Percentiles rank a stretch among this genome's conserved stretches.
These are phyloP conservation scores for Numida meleagris DNA, from an alignment of 2,113 vertebrate species.

Conservation along the genomic window DNA sequence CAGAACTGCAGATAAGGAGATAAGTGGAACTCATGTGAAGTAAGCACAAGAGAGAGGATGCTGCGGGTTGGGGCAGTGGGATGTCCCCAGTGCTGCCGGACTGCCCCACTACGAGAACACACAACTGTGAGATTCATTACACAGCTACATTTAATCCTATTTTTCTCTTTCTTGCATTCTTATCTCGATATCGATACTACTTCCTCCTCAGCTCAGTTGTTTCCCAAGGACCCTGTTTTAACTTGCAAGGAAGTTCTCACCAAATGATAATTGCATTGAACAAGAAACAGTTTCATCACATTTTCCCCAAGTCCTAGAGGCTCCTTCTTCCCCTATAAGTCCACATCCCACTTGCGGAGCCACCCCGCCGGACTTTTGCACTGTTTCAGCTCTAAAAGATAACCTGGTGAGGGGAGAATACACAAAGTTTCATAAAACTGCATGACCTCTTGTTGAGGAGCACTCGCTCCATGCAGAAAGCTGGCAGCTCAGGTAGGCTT, in stretches of 20 bases:
- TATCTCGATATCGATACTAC: background rate
- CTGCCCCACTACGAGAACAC: background rate
- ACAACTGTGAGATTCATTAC: background rate
- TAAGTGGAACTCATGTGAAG: rapidly evolving
- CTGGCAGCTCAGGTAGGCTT: slow-evolving; percentile 15
- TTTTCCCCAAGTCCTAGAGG: background rate
- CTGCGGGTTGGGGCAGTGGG: too few species aligned
- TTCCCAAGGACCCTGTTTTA: background rate
- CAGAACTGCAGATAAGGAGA: background rate
- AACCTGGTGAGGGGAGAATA: background rate
- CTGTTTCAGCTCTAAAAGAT: background rate
- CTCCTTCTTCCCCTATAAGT: background rate
- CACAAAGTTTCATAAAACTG: background rate
- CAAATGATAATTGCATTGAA: background rate
- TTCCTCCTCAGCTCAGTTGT: background rate
- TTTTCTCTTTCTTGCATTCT: background rate
- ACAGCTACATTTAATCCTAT: background rate
- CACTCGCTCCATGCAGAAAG: background rate
- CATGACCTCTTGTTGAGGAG: background rate
- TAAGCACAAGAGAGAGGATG: background rate
- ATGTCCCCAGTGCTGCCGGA: background rate
- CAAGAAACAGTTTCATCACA: background rate
- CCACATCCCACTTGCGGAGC: background rate
- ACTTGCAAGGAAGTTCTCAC: background rate
- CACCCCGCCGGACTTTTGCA: background rate